A percentile compares a stretch with the other conserved stretches of the same genome.
phyloP scores from a whole-genome alignment of 2,113 vertebrate genomes.

The Cyprinodon variegatus region DNA sequence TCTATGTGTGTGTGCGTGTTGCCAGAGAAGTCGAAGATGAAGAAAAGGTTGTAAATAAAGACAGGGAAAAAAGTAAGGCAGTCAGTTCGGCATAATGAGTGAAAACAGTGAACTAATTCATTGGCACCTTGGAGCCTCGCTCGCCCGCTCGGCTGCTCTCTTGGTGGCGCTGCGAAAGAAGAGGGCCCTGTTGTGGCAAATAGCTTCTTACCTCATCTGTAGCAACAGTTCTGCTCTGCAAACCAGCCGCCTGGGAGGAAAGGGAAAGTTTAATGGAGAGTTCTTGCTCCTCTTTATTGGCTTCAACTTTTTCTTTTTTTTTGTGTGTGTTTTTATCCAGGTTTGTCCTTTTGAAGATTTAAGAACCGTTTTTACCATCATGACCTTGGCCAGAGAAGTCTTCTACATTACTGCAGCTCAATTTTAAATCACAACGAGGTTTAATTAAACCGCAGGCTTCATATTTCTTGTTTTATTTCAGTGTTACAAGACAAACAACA shows the following conservation, averaged over 20 bases:
- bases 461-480: constrained; percentile 37
- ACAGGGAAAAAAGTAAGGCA: constrained; percentile 63
- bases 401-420: constrained; percentile 39
- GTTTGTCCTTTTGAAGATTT: constrained; percentile 54
- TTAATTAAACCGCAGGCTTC: constrained; percentile 50
- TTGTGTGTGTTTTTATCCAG: constrained; percentile 49
- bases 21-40: constrained; percentile 71
- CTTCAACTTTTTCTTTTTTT: constrained; percentile 54
- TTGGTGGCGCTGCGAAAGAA: constrained; percentile 53
- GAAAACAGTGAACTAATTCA: constrained; percentile 78
- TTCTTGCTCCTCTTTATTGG: constrained; percentile 44
- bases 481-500: constrained; percentile 29
- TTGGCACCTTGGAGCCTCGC: constrained; percentile 43
- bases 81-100: constrained; percentile 66
- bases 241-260: constrained; percentile 16
- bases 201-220: constrained; percentile 51
- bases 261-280: constrained; percentile 40
- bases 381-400: constrained; percentile 46
- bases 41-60: constrained; percentile 71
- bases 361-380: constrained; percentile 46
- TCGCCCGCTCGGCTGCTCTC: constrained; percentile 54
- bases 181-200: constrained; percentile 45
- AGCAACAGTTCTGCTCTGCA: constrained; percentile 45
- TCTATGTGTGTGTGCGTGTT: constrained; percentile 41
- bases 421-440: constrained; percentile 45